Percentiles rank a stretch among this genome's conserved stretches.
These are phyloP conservation scores for Alouatta palliata DNA, from an alignment of 2,113 vertebrate genomes.

Conservation along the genomic window DNA sequence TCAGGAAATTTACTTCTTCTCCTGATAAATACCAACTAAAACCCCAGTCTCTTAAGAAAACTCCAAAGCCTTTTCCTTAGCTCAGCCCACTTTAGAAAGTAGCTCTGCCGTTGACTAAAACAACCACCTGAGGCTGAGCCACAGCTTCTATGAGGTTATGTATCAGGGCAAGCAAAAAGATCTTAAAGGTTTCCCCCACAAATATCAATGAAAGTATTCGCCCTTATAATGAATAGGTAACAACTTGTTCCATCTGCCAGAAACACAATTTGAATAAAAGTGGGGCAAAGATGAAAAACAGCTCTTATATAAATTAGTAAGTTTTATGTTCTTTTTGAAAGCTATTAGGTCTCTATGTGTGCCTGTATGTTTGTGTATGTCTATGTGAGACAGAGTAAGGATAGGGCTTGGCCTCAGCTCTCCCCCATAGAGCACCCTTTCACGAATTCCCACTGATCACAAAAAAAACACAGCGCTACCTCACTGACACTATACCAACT, in stretches of 20 bases:
- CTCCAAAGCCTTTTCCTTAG: not conserved
- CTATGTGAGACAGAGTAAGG: not conserved
- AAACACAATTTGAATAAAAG: slow-evolving; percentile 11
- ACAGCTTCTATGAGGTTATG: not conserved
- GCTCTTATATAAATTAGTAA: not conserved
- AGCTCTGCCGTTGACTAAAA: not conserved
- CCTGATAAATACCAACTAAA: not conserved
- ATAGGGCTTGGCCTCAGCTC: too few species aligned
- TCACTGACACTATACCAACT: too few species aligned
- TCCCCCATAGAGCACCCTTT: too few species aligned
- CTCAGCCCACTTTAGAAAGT: not conserved
- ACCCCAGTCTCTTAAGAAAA: not conserved
- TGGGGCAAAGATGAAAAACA: not conserved
- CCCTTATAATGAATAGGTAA: not conserved
- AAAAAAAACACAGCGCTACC: too few species aligned
- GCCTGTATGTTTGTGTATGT: not conserved
- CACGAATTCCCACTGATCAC: too few species aligned
- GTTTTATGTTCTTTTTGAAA: not conserved
- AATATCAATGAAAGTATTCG: not conserved
- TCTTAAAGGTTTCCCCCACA: not conserved
- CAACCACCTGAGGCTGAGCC: not conserved
- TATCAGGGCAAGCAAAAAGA: not conserved
- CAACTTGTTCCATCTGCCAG: not conserved
- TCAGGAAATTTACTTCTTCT: not conserved
- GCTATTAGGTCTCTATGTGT: not conserved